Evolutionary conservation across 2,113 vertebrate species (phyloP), one percentile per base, ranked within the genome.

Genomic region (Triplophysa rosa): DNA sequence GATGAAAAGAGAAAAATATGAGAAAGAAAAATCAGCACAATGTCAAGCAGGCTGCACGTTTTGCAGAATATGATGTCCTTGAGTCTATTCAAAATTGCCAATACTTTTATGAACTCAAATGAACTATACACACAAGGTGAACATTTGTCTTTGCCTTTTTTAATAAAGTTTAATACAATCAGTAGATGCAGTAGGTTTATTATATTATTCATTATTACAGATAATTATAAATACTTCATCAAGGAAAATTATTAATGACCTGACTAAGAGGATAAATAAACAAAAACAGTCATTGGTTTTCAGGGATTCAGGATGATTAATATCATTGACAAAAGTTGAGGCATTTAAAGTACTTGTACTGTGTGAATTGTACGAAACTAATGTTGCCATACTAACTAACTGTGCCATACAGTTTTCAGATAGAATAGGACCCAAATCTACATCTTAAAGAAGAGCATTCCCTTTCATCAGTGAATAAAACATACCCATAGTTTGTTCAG

Each of bases 1-100:
- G n/a, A 42, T 23, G 42, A 40, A 42, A 72, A 61, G 37, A n/a
- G n/a, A 59, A 42, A 73, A 73, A 61, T n/a, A 58, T 42, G 40
- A 47, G 40, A 74, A n/a, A 8, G 33, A 45, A 19, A 26, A 63
- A 47, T 62, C 21, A 8, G 14, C 23, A 4, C 40, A 62, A 58
- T 62, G 58, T 21, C 29, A 29, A 37, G 52, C 12, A 7, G 52
- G 33, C 33, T 33, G 33, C 54, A 59, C 8, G 11, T 19, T 58
- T 6, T 8, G 26, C n/a, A 58, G 19, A 58, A 59, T 23, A 59
- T 11, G 8, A 17, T 72, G 70, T 72, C 54, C 54, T 72, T 72
- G 54, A 72, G 70, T 59, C 49, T 70, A 70, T 70, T 69, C 16
- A 70, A 26, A 4, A 10, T 17, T 52, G 16, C 24, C 24, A 54